A percentile compares a stretch with the other conserved stretches of the same genome.
Evolutionary conservation across 2,113 vertebrate genomes (phyloP).

Genomic region (Hippopotamus amphibius): DNA sequence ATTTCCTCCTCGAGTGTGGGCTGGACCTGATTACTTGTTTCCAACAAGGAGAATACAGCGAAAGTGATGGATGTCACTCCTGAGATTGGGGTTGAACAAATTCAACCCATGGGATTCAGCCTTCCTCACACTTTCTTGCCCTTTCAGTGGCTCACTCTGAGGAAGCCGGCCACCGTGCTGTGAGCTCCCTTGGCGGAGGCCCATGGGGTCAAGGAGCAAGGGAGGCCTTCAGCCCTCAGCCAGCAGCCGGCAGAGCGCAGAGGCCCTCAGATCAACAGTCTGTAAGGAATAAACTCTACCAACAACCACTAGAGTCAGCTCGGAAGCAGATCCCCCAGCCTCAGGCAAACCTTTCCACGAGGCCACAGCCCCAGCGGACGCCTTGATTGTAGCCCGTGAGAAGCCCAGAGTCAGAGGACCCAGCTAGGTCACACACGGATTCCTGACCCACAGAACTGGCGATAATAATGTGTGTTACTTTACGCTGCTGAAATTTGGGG

Average conservation of each 20-base stretch:
- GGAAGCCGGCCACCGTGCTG: background rate
- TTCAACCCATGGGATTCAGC: background rate
- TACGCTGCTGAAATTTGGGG: background rate
- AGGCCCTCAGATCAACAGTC: background rate
- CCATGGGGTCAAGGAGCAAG: background rate
- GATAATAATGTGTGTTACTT: background rate
- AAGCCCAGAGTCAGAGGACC: background rate
- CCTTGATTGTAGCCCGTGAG: accelerated
- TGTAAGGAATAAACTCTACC: background rate
- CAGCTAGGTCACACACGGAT: background rate
- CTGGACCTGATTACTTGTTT: background rate
- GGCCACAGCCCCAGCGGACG: no score
- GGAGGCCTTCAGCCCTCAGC: background rate
- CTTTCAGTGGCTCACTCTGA: background rate
- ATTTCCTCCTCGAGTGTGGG: background rate
- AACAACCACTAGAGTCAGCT: background rate
- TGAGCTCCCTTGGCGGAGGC: background rate
- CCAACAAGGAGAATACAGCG: background rate
- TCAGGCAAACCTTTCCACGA: accelerated
- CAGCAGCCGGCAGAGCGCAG: background rate
- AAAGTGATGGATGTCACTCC: background rate
- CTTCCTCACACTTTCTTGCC: background rate
- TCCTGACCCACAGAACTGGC: background rate
- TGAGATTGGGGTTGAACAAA: background rate
- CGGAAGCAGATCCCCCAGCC: background rate